Evolutionary conservation across 1,140 invertebrate species (phyloP).

Genomic region (Drosophila ambigua): DNA sequence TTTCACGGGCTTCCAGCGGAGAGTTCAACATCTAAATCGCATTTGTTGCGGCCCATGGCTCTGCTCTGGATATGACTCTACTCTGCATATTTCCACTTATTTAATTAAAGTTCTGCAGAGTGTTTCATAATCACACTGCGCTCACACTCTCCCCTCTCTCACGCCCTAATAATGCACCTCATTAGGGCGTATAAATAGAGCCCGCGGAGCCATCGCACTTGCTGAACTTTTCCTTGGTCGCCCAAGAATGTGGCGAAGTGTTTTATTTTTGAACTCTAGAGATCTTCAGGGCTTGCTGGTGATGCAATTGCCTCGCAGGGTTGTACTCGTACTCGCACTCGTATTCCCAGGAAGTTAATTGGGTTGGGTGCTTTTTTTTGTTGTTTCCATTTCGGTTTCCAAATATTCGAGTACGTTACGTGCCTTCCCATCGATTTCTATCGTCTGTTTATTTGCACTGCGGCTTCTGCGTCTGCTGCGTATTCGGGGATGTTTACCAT

Average conservation of each 20-base stretch:
- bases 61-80: background rate
- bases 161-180: slow-evolving; percentile 31
- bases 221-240: slow-evolving; percentile 49
- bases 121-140: slow-evolving; percentile 30
- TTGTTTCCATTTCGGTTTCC: background rate
- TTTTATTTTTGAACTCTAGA: slow-evolving; percentile 59
- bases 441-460: slow-evolving; percentile 24
- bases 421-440: slow-evolving; percentile 6
- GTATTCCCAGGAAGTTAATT: slow-evolving; percentile 14
- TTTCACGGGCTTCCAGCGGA: slow-evolving; percentile 29
- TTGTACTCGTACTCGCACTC: slow-evolving; percentile 6
- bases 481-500: slow-evolving; percentile 44
- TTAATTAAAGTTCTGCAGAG: background rate
- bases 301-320: slow-evolving; percentile 27
- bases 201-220: slow-evolving; percentile 39
- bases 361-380: slow-evolving; percentile 1
- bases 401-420: background rate
- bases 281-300: background rate
- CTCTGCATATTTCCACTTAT: background rate
- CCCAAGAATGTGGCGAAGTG: slow-evolving; percentile 53
- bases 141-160: slow-evolving; percentile 28
- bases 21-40: slow-evolving; percentile 39
- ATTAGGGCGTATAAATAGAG: slow-evolving; percentile 56
- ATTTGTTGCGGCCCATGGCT: slow-evolving; percentile 13
- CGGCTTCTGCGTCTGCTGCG: slow-evolving; percentile 37